Evolutionary conservation across 1,140 invertebrate species (phyloP).

Genomic region (Drosophila sucinea): DNA sequence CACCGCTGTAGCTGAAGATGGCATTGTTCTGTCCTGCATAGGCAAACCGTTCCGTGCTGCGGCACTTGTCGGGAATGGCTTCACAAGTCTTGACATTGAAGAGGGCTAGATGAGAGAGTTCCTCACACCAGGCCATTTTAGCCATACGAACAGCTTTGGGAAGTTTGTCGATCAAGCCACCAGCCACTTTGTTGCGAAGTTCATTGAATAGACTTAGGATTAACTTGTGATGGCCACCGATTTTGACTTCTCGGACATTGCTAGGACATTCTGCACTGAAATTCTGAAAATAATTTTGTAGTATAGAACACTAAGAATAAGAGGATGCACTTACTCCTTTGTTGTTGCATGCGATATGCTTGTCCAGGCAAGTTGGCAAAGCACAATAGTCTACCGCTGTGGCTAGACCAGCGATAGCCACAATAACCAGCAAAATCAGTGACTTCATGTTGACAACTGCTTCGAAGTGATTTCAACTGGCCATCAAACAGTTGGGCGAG

Average conservation of each 20-base stretch:
- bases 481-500: not conserved
- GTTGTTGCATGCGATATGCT: conserved; percentile 65
- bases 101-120: conserved; percentile 49
- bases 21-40: conserved; percentile 66
- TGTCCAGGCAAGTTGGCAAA: conserved; percentile 59
- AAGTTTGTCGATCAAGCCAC: conserved; percentile 41
- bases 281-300: conserved; percentile 22
- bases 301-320: too few relatives aligned
- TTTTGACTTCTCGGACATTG: conserved; percentile 45
- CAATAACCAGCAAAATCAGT: not conserved
- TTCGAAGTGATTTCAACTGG: not conserved
- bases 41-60: conserved; percentile 63
- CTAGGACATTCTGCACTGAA: conserved; percentile 56
- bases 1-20: conserved; percentile 62
- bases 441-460: conserved; percentile 28
- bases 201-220: conserved; percentile 58
- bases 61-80: conserved; percentile 57
- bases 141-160: conserved; percentile 65
- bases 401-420: conserved; percentile 14
- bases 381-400: conserved; percentile 54
- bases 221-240: conserved; percentile 46
- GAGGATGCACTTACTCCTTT: conserved; percentile 47
- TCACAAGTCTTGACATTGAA: conserved; percentile 57
- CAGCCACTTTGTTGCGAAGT: conserved; percentile 61
- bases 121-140: conserved; percentile 70